Evolutionary conservation across 2,888 invertebrate genomes (phyloP).

Genomic region (Standfussiana lucernea): DNA sequence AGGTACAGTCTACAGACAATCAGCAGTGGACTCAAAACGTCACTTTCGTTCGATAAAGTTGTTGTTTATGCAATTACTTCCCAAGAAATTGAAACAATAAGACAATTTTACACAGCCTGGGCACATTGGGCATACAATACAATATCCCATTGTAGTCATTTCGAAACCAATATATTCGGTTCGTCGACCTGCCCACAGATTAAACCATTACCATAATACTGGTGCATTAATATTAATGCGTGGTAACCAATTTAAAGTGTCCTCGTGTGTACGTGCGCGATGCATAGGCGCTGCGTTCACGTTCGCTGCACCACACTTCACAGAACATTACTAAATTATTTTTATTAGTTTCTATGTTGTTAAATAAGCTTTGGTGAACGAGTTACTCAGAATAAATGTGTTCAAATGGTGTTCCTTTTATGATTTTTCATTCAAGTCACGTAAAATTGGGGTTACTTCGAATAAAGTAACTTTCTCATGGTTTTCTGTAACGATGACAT

Average conservation of each 20-base stretch:
- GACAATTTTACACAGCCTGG: conserved; percentile 49
- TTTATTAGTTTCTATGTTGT: conserved; percentile 45
- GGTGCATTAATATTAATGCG: conserved; percentile 69
- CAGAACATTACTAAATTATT: conserved; percentile 47
- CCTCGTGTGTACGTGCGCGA: conserved; percentile 55
- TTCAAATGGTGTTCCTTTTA: neutral
- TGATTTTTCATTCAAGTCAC: conserved; percentile 21
- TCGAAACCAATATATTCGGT: conserved; percentile 56
- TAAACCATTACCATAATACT: conserved; percentile 67
- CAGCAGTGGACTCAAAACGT: conserved; percentile 53
- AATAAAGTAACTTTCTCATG: neutral
- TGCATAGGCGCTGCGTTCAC: conserved; percentile 39
- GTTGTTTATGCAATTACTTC: conserved; percentile 52
- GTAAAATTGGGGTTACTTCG: neutral
- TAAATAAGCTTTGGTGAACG: neutral
- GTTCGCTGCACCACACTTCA: conserved; percentile 35
- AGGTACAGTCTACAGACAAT: neutral
- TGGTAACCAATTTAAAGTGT: conserved; percentile 69
- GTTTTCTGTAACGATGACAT: neutral
- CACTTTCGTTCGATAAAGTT: conserved; percentile 50
- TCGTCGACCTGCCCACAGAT: conserved; percentile 66
- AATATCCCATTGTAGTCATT: conserved; percentile 60
- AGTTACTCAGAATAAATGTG: conserved; percentile 24
- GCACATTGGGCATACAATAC: conserved; percentile 38
- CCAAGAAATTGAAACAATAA: conserved; percentile 55